A percentile compares a stretch with the other conserved stretches of the same genome.
Evolutionary conservation across 1,140 invertebrate genomes (phyloP).

Genomic region (Panagrolaimus sp.): DNA sequence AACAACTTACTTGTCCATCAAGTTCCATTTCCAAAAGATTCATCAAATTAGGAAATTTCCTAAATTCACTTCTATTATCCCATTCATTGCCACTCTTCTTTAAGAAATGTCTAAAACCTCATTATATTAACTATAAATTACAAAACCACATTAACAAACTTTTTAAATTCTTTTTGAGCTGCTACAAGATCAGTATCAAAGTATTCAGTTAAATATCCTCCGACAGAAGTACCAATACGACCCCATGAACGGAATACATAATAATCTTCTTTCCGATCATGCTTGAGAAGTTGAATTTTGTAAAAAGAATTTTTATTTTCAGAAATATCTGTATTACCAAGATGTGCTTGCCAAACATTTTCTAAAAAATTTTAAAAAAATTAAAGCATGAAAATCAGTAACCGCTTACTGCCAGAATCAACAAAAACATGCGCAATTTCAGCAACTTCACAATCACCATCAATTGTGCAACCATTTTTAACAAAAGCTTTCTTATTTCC

Average conservation of each 20-base stretch:
- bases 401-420: slow-evolving; percentile 18
- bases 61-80: slow-evolving; percentile 65
- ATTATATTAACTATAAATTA: background rate
- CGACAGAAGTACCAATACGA: slow-evolving; percentile 85
- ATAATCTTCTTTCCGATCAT: slow-evolving; percentile 62
- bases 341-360: slow-evolving; percentile 29
- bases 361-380: slow-evolving; percentile 16
- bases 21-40: slow-evolving; percentile 87
- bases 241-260: slow-evolving; percentile 82
- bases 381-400: background rate
- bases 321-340: slow-evolving; percentile 25
- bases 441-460: slow-evolving; percentile 38
- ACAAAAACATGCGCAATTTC: slow-evolving; percentile 45
- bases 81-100: slow-evolving; percentile 83
- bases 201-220: slow-evolving; percentile 71
- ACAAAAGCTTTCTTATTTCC: background rate
- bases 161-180: slow-evolving; percentile 68
- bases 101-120: slow-evolving; percentile 63
- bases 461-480: slow-evolving; percentile 38
- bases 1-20: slow-evolving; percentile 59
- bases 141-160: slow-evolving; percentile 48
- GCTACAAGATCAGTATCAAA: slow-evolving; percentile 61
- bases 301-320: slow-evolving; percentile 75
- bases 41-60: slow-evolving; percentile 71
- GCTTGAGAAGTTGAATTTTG: slow-evolving; percentile 81